Conservation (phyloP, 2,113 vertebrate species). For the Scomber scombrus region DNA sequence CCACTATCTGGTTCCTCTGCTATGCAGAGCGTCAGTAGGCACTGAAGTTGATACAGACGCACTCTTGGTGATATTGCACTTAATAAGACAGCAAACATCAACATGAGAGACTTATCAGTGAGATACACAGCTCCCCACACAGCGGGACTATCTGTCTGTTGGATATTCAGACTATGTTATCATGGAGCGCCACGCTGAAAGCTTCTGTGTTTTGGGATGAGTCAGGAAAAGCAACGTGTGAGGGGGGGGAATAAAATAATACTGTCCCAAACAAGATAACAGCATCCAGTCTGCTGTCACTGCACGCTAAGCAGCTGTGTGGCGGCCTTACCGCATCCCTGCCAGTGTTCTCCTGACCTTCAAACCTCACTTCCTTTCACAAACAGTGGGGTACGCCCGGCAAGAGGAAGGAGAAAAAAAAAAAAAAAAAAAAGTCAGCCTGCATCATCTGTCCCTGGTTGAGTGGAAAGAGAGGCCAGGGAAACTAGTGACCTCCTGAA, state of each 20-base stretch:
- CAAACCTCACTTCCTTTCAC: slow-evolving; percentile 77
- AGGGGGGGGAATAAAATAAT: background rate
- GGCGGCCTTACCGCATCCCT: slow-evolving; percentile 39
- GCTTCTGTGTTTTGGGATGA: slow-evolving; percentile 61
- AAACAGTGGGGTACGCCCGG: slow-evolving; percentile 57
- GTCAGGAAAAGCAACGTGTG: slow-evolving; percentile 32
- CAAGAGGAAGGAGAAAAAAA: no score
- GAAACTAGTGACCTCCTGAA: slow-evolving; percentile 62
- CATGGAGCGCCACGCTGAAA: slow-evolving; percentile 44
- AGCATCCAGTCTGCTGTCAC: slow-evolving; percentile 13
- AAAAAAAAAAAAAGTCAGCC: slow-evolving; percentile 23
- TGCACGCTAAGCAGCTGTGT: slow-evolving; percentile 28
- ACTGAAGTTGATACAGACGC: slow-evolving; percentile 2
- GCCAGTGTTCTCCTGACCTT: slow-evolving; percentile 73
- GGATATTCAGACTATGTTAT: slow-evolving; percentile 51
- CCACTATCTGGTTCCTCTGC: background rate
- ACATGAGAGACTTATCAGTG: slow-evolving; percentile 37
- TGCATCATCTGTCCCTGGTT: slow-evolving; percentile 48
- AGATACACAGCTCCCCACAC: slow-evolving; percentile 2
- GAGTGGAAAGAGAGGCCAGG: slow-evolving; percentile 54
- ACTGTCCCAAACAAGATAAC: slow-evolving; percentile 39
- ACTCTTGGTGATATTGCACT: slow-evolving; percentile 26
- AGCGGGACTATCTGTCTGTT: slow-evolving; percentile 12
- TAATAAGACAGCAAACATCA: slow-evolving; percentile 42
- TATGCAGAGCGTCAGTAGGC: background rate